Evolutionary conservation across 2,113 vertebrate species (phyloP), one percentile per base, ranked within the genome.

Genomic region (Scytalopus superciliaris): DNA sequence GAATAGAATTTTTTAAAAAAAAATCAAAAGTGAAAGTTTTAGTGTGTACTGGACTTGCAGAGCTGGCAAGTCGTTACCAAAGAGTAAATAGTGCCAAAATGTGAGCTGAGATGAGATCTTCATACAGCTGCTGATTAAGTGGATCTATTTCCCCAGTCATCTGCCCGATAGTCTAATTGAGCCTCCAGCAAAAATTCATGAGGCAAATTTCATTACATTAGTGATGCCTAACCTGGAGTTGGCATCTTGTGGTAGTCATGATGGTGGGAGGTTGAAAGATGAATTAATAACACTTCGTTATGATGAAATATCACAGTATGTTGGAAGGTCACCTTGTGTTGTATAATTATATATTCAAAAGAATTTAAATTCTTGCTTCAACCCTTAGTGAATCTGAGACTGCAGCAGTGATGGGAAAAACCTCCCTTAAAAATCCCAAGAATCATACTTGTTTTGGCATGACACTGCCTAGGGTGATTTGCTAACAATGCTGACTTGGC

Each of bases 361-460:
- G 63, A 93, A 93, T 77, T 73, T 81, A 95, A 95, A 96, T 90
- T 84, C 95, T 96, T 94, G 94, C 95, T 97, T 93, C 96, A 97
- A 84, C 86, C 96, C 92, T 97, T 93, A 96, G 97, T 97, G 94
- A 97, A 88, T 93, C 96, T 95, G 97, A 97, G 94, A 96, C 94
- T 96, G 95, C 78, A 88, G 33, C 97, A 98, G 92, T 23, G 95
- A 96, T 98, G 97, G 90, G 95, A 98, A 98, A 98, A 98, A 97
- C 97, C 97, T 97, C 97, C 96, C 96, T 95, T 94, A 96, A 97
- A 98, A 98, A 97, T 97, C 98, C 97, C 97, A 98, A 94, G 91
- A 96, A 96, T 88, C 68, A n/a, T 98, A 97, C 97, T 98, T 98
- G 97, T 98, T 98, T 98, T 98, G 97, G 97, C 97, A 97, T 91